These are phyloP conservation scores for Tympanuchus pallidicinctus DNA, from an alignment of 2,113 vertebrate genomes.

Conservation along the genomic window DNA sequence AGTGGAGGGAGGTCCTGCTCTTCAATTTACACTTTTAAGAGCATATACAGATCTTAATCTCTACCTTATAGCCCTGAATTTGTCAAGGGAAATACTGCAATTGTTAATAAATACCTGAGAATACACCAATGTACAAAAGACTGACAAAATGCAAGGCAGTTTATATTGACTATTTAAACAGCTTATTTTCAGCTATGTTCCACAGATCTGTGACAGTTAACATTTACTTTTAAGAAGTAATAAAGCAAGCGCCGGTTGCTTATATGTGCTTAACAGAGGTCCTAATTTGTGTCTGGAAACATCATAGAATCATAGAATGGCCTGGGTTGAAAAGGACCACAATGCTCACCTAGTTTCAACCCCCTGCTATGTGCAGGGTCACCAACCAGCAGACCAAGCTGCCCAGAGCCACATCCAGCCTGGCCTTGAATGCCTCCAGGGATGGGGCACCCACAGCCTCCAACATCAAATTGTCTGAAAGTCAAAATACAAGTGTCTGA, in stretches of 20 bases:
- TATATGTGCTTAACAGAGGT: background rate
- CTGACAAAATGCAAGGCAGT: background rate
- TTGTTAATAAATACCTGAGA: background rate
- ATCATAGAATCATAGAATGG: too few relatives aligned
- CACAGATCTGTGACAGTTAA: background rate
- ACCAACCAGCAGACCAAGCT: too few relatives aligned
- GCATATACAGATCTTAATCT: background rate
- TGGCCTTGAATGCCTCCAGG: too few relatives aligned
- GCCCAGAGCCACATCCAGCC: too few relatives aligned
- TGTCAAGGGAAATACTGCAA: background rate
- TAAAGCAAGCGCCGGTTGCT: background rate
- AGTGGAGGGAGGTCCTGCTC: background rate
- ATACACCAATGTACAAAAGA: background rate
- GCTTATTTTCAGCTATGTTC: background rate
- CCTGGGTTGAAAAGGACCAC: too few relatives aligned
- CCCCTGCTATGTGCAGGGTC: too few relatives aligned
- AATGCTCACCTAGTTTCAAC: too few relatives aligned
- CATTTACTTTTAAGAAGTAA: background rate
- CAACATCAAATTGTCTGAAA: background rate
- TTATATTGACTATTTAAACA: background rate
- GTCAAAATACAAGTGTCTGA: background rate
- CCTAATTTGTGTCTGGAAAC: background rate
- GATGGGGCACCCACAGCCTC: too few relatives aligned
- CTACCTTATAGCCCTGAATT: background rate
- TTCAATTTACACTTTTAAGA: background rate